phyloP scores from a whole-genome alignment of 2,797 vertebrate species.

The Pseudochirops corinnae region DNA sequence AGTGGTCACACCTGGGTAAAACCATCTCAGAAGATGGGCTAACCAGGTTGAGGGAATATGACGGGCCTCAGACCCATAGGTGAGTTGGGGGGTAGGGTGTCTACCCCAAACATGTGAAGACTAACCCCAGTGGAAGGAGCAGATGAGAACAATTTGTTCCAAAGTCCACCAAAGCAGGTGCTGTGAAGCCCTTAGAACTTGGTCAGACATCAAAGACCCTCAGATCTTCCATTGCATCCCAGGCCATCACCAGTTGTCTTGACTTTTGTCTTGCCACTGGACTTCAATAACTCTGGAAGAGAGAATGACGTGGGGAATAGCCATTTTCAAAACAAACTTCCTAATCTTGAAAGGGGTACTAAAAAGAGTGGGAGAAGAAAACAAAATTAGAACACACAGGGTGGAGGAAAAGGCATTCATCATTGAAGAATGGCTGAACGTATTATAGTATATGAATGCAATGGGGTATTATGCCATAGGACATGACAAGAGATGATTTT shows the following conservation, averaged over 20 bases:
- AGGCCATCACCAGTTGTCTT: background rate
- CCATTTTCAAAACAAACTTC: background rate
- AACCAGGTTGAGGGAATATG: background rate
- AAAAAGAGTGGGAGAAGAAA: background rate
- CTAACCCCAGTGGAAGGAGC: background rate
- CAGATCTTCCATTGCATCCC: background rate
- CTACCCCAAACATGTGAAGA: background rate
- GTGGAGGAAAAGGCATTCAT: background rate
- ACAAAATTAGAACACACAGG: background rate
- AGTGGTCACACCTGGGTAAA: background rate
- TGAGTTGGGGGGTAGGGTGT: background rate
- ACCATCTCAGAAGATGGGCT: background rate
- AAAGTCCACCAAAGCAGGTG: background rate
- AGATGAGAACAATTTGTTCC: background rate
- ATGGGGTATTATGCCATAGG: background rate
- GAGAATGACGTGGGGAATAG: background rate
- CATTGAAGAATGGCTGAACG: background rate
- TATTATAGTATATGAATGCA: background rate
- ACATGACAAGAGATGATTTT: too few relatives aligned
- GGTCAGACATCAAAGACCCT: background rate
- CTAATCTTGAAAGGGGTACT: background rate
- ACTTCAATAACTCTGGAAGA: background rate
- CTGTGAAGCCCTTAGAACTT: background rate
- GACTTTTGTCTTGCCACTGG: background rate
- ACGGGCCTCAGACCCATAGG: background rate